Base-by-base conservation (phyloP, 2,113 vertebrate species). In the Crotalus helleri region DNA sequence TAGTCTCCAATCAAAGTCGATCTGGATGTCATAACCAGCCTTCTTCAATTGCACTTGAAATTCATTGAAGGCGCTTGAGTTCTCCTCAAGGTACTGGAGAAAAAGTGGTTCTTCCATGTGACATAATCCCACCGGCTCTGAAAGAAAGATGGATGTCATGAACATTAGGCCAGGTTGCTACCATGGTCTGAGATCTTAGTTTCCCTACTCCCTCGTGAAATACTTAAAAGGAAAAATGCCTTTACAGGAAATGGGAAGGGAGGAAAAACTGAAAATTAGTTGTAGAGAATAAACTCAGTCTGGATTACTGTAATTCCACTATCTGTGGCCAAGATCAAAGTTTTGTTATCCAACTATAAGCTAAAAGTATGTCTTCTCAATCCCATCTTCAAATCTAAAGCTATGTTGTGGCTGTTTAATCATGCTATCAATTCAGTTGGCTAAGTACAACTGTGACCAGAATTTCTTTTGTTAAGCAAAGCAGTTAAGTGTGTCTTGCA, bases 81-180 rank as follows among this genome's bases (percentile, higher is more conserved):
- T 69, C 6, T 94, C 91, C 2, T 87, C 23, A 26, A 94, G 87
- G 24, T 94, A 94, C 10, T 3, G 49, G 88, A 94, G 33, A 12
- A 94, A 94, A 54, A 86, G 87, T 0, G 49, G 74, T 10, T 92
- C 91, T 13, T 94, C 93, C 0, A 15, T 49, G 5, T 13, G 29
- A 61, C 91, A 92, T 19, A 54, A 85, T 15, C 93, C 74, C 29
- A 93, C 46, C 0, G 57, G 74, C 58, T 90, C 92, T 93, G 81
- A 24, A 92, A 90, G 74, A 85, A 64, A 90, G 57, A 44, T 39
- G 81, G 29, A 4, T 39, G 17, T 29, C 61, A 3, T 26, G 7
- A 54, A 88, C 8, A 19, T 59, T 13, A 81, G 23, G 10, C 44
- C 21, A 4, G 69, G 24, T 7, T 26, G 19, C 2, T 9, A 51